phyloP scores from a whole-genome alignment of 2,113 vertebrate species.

The Mustelus asterias region DNA sequence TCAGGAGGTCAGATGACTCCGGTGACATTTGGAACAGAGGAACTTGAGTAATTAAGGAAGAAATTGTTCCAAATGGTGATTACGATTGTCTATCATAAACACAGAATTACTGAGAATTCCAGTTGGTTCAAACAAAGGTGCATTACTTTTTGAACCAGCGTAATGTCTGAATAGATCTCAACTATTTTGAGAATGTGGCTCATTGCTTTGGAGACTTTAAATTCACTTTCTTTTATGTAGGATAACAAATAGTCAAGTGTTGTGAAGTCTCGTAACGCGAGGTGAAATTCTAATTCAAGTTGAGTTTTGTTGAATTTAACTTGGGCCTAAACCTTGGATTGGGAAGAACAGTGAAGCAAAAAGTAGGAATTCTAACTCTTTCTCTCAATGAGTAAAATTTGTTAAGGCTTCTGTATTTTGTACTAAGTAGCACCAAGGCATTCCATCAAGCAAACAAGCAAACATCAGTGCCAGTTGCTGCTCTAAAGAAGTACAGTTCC shows the following conservation, averaged over 20 bases:
- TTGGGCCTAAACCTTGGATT: neutral
- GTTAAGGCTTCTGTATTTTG: neutral
- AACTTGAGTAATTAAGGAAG: neutral
- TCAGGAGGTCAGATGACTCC: neutral
- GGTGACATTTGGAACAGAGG: neutral
- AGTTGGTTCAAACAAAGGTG: neutral
- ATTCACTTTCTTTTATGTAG: neutral
- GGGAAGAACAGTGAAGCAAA: neutral
- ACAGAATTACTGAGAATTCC: neutral
- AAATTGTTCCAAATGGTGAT: neutral
- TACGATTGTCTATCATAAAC: neutral
- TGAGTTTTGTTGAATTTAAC: neutral
- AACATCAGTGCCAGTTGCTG: neutral
- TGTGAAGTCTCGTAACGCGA: no score
- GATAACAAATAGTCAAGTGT: neutral
- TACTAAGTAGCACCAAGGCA: neutral
- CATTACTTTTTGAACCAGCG: neutral
- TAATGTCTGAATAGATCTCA: neutral
- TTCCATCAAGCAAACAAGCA: neutral
- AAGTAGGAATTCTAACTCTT: neutral
- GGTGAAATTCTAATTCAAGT: neutral
- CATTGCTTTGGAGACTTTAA: neutral
- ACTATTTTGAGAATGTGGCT: neutral
- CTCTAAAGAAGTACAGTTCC: neutral
- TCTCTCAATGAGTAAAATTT: neutral